Base-by-base conservation (phyloP, 2,113 vertebrate species). In the Phocoena phocoena region DNA sequence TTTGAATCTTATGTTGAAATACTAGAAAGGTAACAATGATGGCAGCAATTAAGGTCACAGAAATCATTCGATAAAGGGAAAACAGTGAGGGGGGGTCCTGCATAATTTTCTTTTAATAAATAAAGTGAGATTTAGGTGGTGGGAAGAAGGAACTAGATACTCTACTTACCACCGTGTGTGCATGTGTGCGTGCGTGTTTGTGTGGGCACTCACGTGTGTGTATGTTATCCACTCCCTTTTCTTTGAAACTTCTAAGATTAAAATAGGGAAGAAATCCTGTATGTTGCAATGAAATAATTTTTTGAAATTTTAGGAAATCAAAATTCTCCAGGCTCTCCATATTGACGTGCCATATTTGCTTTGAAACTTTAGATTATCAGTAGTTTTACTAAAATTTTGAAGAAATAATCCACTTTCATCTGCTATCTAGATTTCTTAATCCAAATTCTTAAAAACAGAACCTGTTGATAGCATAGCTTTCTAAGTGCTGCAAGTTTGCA, bases 341-440 rank as follows among this genome's bases (percentile, higher is more conserved):
- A 96, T 89, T 96, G 94, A 71, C 65, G 98, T 98, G 98, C 98
- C 98, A 98, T 97, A 94, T 97, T 98, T 98, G 97, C 95, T 98
- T 98, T 98, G 96, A 95, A 88, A 93, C 96, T 94, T 97, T 94
- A 94, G 93, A 87, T 97, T 81, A 94, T 95, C 74, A 68, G 89
- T 96, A 97, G 67, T 88, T 98, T 79, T 81, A 85, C 79, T 98
- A 67, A 26, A 95, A 33, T 94, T 96, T 71, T 90, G 77, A 93
- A 97, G 88, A 93, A 58, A 70, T 74, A 73, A 93, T 20, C 81
- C 41, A 28, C 70, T 97, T 97, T 73, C 44, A 76, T 97, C 96
- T 97, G 53, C 90, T 96, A 97, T 73, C 82, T 70, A 55, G 90
- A 74, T 89, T 91, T 85, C 18, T 50, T 14, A 14, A 87, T 91